Evolutionary conservation across 2,797 vertebrate species (phyloP), one percentile per base, ranked within the genome.

Genomic region (Sparus aurata): DNA sequence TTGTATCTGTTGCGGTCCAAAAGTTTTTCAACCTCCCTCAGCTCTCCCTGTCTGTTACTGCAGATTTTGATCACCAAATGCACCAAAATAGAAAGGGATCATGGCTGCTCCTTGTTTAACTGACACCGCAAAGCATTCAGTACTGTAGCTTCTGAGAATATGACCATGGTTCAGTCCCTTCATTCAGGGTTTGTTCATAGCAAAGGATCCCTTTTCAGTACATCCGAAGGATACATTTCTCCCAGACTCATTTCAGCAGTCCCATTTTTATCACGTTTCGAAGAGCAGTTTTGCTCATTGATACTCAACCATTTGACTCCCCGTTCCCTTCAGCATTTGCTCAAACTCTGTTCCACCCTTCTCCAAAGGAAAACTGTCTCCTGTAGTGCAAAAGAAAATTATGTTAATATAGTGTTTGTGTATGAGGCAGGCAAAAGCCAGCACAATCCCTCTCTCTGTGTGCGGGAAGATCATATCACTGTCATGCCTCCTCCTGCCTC

Each of bases 361-460:
- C 55, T 30, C 27, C 13, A 61, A 54, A 71, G 55, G 69, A 70
- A 77, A n/a, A 25, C 61, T 38, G 50, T 71, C 85, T 85, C 76
- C 85, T 69, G 79, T 69, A 27, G 77, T 1, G 38, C 75, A 47
- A 84, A 74, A 85, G 69, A 79, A 73, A 69, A 49, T 75, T 63
- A 61, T 75, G 79, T 85, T 87, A 80, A 85, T 84, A 57, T 68
- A 77, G 71, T 78, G 85, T 87, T 87, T 85, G 77, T 84, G 60
- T 79, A 66, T 52, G 65, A 89, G 76, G 64, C 65, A 59, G 63
- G 85, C 80, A 85, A 65, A 75, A 63, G 54, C 38, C 50, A 91
- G 87, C 86, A 93, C 92, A 92, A 79, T 86, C 78, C 80, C 34
- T 63, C 77, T 89, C 76, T 90, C 75, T 92, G 86, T 87, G 69